These are phyloP conservation scores for Momotus momota DNA, from an alignment of 2,797 vertebrate genomes.

Conservation along the genomic window DNA sequence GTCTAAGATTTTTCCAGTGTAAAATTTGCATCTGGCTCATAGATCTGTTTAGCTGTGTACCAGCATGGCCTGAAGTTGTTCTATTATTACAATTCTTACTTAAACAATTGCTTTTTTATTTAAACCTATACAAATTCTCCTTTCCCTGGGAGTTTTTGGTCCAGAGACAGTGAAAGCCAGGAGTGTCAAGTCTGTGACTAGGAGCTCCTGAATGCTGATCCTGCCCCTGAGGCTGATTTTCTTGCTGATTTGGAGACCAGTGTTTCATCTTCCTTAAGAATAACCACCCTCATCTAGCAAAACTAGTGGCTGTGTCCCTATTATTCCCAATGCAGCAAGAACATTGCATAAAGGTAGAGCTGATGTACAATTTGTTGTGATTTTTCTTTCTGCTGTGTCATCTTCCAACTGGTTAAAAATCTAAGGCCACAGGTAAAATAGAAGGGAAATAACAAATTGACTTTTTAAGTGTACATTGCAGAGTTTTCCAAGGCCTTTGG, in stretches of 20 bases:
- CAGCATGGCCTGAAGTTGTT: background rate
- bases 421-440: background rate
- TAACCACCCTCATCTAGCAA: background rate
- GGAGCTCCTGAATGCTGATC: background rate
- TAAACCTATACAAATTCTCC: background rate
- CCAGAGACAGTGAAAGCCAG: background rate
- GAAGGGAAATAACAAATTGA: background rate
- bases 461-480: background rate
- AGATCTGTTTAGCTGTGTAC: background rate
- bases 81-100: background rate
- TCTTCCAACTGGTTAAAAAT: background rate
- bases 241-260: background rate
- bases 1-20: background rate
- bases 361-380: background rate
- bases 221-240: background rate
- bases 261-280: background rate
- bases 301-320: background rate
- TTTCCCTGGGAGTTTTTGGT: conserved; percentile 1
- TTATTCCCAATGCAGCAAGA: background rate
- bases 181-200: background rate
- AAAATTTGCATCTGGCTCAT: background rate
- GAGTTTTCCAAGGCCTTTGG: background rate
- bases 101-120: background rate
- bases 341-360: background rate
- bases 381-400: background rate